These are phyloP conservation scores for Oriolus oriolus DNA, from an alignment of 2,113 vertebrate genomes.

Conservation along the genomic window DNA sequence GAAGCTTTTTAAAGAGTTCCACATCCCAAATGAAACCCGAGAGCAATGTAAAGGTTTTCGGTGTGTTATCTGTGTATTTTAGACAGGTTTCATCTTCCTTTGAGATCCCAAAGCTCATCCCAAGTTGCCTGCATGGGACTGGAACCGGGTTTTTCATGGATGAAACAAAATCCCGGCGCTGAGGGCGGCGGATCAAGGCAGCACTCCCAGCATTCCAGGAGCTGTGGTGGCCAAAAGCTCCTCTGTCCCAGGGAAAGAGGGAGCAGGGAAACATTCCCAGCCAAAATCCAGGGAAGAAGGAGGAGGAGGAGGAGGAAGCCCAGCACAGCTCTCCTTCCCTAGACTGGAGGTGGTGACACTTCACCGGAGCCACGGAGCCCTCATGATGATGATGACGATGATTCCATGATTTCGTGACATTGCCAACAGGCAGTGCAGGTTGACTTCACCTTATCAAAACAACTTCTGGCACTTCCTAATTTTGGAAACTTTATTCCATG, in stretches of 20 bases:
- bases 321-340: rapidly evolving
- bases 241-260: neutral
- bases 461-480: too few species aligned
- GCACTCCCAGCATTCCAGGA: neutral
- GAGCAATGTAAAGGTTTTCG: neutral
- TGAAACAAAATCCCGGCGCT: neutral
- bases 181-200: neutral
- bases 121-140: neutral
- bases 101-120: neutral
- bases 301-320: neutral
- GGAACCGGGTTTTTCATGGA: rapidly evolving
- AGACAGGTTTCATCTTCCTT: neutral
- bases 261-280: rapidly evolving
- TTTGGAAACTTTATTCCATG: neutral
- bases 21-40: neutral
- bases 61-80: neutral
- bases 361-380: rapidly evolving
- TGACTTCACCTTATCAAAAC: too few species aligned
- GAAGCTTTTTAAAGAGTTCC: neutral
- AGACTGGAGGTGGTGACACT: neutral
- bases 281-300: neutral
- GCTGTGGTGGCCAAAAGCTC: neutral
- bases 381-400: too few species aligned
- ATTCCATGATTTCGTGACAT: too few species aligned
- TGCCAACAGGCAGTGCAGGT: too few species aligned